These are phyloP conservation scores for Drosophila melanica DNA, from an alignment of 1,140 invertebrate genomes.

Conservation along the genomic window DNA sequence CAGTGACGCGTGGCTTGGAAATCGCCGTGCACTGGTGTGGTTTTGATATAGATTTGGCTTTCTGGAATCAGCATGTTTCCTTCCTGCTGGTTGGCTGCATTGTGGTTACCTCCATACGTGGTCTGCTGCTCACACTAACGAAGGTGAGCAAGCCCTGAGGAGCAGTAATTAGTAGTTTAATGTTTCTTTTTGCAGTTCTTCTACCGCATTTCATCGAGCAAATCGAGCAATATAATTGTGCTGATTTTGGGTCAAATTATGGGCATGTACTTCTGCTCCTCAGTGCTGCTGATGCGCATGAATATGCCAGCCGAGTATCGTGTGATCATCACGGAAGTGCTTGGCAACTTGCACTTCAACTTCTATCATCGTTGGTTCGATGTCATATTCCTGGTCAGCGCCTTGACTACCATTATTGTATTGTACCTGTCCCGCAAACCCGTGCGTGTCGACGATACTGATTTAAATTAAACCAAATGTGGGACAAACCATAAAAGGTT, in stretches of 20 bases:
- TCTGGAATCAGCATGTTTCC: slow-evolving; percentile 99
- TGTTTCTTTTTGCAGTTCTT: slow-evolving; percentile 92
- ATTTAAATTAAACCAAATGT: slow-evolving; percentile 49
- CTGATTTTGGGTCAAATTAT: slow-evolving; percentile 98
- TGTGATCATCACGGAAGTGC: slow-evolving; percentile 98
- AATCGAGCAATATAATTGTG: slow-evolving; percentile 99
- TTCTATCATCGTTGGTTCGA: slow-evolving; percentile 99
- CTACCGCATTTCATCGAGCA: slow-evolving; percentile 99
- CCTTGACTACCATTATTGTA: slow-evolving; percentile 97
- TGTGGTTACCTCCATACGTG: slow-evolving; percentile 98
- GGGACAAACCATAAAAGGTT: slow-evolving; percentile 19
- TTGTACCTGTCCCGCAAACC: slow-evolving; percentile 88
- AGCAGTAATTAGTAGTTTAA: background rate
- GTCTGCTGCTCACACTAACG: slow-evolving; percentile 97
- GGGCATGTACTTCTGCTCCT: slow-evolving; percentile 99
- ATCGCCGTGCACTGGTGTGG: slow-evolving; percentile 99
- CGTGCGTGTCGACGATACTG: slow-evolving; percentile 67
- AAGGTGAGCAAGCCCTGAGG: slow-evolving; percentile 88
- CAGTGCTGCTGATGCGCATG: slow-evolving; percentile 98
- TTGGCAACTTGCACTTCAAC: slow-evolving; percentile 99
- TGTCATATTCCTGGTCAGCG: slow-evolving; percentile 99
- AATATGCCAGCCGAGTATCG: slow-evolving; percentile 99
- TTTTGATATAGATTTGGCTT: slow-evolving; percentile 97
- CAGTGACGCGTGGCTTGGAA: slow-evolving; percentile 98
- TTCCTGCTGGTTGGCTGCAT: slow-evolving; percentile 99